Base-by-base conservation (phyloP, 2,113 vertebrate genomes). In the Aix galericulata region DNA sequence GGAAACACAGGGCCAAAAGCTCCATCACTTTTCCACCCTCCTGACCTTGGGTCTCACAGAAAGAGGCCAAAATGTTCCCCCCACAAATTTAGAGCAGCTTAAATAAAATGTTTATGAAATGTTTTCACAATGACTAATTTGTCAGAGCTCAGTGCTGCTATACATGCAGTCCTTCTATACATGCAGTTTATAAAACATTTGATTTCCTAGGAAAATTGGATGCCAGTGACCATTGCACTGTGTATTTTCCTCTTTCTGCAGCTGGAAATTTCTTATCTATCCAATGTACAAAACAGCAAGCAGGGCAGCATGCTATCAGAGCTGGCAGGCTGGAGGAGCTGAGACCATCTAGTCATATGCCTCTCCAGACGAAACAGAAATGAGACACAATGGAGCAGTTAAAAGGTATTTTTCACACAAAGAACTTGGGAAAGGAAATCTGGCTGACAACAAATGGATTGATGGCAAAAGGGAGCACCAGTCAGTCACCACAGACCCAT, bases 401-500 rank as follows among this genome's bases (percentile, higher is more conserved):
- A 87, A 93, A 94, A 89, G 64, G 74, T 42, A 91, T 58, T 91
- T 93, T 89, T 82, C 58, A 73, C 56, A 75, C 44, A 79, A 81
- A 75, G 56, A 83, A 72, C 46, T 79, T 6, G 6, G 60, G 36
- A 59, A 67, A 86, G 56, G 27, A 92, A 87, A 94, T 58, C 31
- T 79, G 52, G 7, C 52, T 76, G 58, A 79, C 62, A 76, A 82
- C 40, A 89, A 87, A 85, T 46, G 42, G 20, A 68, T 76, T 68
- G 32, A 40, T 89, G 21, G 32, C 52, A 59, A 3, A n/a, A 92
- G 38, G 62, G 34, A 85, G 68, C 71, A 84, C 44, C 53, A 92
- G 62, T 42, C 86, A 84, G 48, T 88, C 83, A 73, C 38, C 71
- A 66, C 29, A 84, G 62, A 64, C 38, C 31, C 4, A 3, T 46